A percentile compares a stretch with the other conserved stretches of the same genome.
Evolutionary conservation across 1,140 invertebrate species (phyloP).

Genomic region (Caenorhabditis brenneri): DNA sequence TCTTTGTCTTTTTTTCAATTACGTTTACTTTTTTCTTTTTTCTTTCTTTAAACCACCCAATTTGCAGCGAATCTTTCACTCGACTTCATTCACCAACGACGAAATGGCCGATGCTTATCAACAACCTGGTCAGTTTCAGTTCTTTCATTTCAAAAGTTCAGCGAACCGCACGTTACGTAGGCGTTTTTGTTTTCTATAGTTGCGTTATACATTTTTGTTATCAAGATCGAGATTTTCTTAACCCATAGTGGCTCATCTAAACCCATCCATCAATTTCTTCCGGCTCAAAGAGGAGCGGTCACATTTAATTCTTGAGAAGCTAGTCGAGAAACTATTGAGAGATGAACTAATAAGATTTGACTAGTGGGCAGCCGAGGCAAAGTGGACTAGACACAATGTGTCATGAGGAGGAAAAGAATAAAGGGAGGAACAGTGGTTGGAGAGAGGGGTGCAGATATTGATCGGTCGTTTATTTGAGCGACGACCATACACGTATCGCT

Average conservation of each 20-base stretch:
- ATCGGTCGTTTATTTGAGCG: slow-evolving; percentile 38
- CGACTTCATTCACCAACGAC: background rate
- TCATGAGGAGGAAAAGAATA: background rate
- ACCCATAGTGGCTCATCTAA: background rate
- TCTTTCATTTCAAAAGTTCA: too few species aligned
- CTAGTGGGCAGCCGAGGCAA: slow-evolving; percentile 1
- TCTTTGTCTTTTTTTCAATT: background rate
- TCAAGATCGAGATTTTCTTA: background rate
- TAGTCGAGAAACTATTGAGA: background rate
- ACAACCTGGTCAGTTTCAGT: background rate
- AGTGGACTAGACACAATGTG: slow-evolving; percentile 22
- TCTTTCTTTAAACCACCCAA: background rate
- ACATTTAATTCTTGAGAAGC: background rate
- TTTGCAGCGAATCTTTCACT: background rate
- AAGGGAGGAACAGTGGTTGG: background rate
- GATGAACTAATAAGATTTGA: slow-evolving; percentile 38
- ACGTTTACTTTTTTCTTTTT: background rate
- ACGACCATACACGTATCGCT: slow-evolving; percentile 30
- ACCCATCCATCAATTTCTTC: background rate
- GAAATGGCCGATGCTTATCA: slow-evolving; percentile 13
- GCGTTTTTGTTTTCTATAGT: background rate
- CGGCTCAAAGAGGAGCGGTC: background rate
- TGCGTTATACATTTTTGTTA: background rate
- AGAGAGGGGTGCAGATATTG: slow-evolving; percentile 20
- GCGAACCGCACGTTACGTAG: too few species aligned